phyloP scores from a whole-genome alignment of 2,113 vertebrate genomes.

The Callipepla californica region DNA sequence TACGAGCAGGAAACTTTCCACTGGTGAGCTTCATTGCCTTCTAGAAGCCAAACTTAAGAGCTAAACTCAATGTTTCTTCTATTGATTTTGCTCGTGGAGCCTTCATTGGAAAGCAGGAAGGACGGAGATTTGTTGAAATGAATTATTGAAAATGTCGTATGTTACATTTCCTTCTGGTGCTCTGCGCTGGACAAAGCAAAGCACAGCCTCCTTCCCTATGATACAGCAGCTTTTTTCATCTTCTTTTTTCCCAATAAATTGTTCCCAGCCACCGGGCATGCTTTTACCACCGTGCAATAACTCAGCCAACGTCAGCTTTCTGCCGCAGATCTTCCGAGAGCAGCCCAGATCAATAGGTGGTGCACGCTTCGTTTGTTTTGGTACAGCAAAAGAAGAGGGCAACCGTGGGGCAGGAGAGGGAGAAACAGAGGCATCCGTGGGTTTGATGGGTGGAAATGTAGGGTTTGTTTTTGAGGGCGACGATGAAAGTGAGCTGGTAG shows the following conservation, averaged over 20 bases:
- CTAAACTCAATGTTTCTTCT: not conserved
- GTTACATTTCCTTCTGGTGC: not conserved
- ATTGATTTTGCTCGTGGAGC: not conserved
- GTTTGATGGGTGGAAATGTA: not conserved
- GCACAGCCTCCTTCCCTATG: not conserved
- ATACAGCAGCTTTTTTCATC: not conserved
- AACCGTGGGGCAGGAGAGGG: slow-evolving; percentile 31
- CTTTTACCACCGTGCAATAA: not conserved
- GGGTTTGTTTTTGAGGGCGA: not conserved
- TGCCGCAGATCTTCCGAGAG: slow-evolving; percentile 34
- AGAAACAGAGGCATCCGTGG: not conserved
- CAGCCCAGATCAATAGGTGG: not conserved
- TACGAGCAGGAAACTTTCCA: not conserved
- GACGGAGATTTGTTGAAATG: not conserved
- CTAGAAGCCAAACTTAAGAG: not conserved
- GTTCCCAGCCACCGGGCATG: not conserved
- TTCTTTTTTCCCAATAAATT: not conserved
- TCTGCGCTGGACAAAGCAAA: not conserved
- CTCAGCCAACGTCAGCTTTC: not conserved
- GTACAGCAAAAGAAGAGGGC: not conserved
- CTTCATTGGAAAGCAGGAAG: not conserved
- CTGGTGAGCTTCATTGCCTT: not conserved
- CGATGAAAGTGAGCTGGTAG: not conserved
- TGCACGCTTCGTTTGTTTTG: slow-evolving; percentile 31
- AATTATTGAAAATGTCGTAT: not conserved